Evolutionary conservation across 1,140 invertebrate species (phyloP).

Genomic region (Bicyclus anynana): DNA sequence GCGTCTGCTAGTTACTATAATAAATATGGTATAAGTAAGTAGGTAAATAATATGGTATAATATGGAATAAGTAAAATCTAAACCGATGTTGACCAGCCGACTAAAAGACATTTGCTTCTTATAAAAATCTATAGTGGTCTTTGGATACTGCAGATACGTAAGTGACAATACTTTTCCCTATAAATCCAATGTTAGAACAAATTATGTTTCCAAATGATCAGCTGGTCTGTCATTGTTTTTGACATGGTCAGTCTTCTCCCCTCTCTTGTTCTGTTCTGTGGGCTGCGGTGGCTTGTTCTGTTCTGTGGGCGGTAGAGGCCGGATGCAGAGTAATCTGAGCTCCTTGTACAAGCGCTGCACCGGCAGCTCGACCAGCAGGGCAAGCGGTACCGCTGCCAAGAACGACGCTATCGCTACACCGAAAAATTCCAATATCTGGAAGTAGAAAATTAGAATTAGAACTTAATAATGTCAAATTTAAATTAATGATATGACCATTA

Average conservation of each 20-base stretch:
- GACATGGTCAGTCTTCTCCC: constrained; percentile 1
- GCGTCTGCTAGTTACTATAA: too few relatives aligned
- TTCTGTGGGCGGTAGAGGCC: too few relatives aligned
- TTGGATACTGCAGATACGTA: too few relatives aligned
- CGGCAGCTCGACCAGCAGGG: constrained; percentile 60
- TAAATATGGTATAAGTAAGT: too few relatives aligned
- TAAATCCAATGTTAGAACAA: not conserved
- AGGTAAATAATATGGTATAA: too few relatives aligned
- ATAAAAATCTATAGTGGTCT: too few relatives aligned
- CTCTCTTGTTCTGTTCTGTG: not conserved
- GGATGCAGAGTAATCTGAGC: constrained; percentile 25
- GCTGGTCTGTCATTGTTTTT: not conserved
- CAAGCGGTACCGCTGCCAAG: constrained; percentile 55
- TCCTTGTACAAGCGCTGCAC: constrained; percentile 46
- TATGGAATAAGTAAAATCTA: too few relatives aligned
- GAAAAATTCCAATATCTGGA: constrained; percentile 53
- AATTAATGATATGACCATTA: too few relatives aligned
- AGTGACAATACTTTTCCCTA: not conserved
- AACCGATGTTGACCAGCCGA: too few relatives aligned
- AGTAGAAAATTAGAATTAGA: constrained; percentile 6
- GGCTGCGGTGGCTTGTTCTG: too few relatives aligned
- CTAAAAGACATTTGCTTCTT: too few relatives aligned
- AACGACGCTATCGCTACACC: constrained; percentile 53
- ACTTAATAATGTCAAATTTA: too few relatives aligned
- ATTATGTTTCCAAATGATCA: not conserved